phyloP scores from a whole-genome alignment of 2,797 vertebrate genomes.

The Anisognathus igniventris region DNA sequence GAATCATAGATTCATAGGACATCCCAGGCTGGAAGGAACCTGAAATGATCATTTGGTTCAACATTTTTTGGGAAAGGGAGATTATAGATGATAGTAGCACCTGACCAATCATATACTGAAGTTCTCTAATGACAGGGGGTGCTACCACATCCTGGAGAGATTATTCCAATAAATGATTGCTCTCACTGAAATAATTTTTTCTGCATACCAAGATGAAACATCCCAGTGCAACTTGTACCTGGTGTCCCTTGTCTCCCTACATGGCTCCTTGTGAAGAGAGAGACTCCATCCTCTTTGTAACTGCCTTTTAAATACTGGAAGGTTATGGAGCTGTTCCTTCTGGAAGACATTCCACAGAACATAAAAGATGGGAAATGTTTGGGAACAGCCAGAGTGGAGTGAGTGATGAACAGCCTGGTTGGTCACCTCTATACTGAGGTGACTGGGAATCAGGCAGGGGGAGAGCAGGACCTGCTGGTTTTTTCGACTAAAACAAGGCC shows the following conservation, averaged over 20 bases:
- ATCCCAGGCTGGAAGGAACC: neutral
- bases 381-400: neutral
- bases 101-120: neutral
- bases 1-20: neutral
- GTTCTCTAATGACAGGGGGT: neutral
- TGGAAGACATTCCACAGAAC: neutral
- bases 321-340: neutral
- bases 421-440: neutral
- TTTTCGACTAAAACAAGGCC: neutral
- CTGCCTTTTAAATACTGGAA: neutral
- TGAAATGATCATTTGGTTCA: neutral
- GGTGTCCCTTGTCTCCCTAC: neutral
- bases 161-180: neutral
- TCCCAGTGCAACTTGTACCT: neutral
- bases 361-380: neutral
- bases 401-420: neutral
- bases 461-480: neutral
- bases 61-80: neutral
- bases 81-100: neutral
- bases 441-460: neutral
- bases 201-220: neutral
- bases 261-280: neutral
- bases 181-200: neutral
- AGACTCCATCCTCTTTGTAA: neutral
- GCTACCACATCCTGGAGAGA: accelerated